A percentile compares a stretch with the other conserved stretches of the same genome.
Evolutionary conservation across 1,140 invertebrate species (phyloP).

Genomic region (Zaprionus ornatus): DNA sequence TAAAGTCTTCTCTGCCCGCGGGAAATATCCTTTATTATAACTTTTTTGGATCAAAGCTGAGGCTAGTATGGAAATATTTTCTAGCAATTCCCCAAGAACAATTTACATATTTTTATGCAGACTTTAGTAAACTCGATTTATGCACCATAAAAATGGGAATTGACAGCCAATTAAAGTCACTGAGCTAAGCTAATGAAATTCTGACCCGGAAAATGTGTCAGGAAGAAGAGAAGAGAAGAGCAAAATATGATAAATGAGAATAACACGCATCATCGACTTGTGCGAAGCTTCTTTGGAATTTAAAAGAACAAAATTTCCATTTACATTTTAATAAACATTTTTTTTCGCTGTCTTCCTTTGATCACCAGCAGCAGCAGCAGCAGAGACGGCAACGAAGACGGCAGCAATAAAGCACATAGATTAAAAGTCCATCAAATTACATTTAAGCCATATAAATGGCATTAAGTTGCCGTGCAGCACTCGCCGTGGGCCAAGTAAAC

Average conservation of each 20-base stretch:
- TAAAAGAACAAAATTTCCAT: slow-evolving; percentile 33
- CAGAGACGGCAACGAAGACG: neutral
- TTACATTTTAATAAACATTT: slow-evolving; percentile 69
- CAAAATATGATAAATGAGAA: neutral
- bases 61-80: slow-evolving; percentile 1
- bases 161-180: slow-evolving; percentile 65
- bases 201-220: slow-evolving; percentile 14
- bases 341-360: slow-evolving; percentile 51
- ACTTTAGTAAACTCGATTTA: slow-evolving; percentile 59
- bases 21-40: slow-evolving; percentile 7
- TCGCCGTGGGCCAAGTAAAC: slow-evolving; percentile 42
- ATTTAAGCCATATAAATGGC: slow-evolving; percentile 66
- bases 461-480: slow-evolving; percentile 56
- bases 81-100: neutral
- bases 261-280: slow-evolving; percentile 48
- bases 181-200: slow-evolving; percentile 61
- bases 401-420: slow-evolving; percentile 64
- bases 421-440: slow-evolving; percentile 78
- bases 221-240: slow-evolving; percentile 1
- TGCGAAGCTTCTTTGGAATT: slow-evolving; percentile 24
- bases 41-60: slow-evolving; percentile 29
- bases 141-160: slow-evolving; percentile 55
- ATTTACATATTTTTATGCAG: slow-evolving; percentile 13
- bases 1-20: slow-evolving; percentile 6
- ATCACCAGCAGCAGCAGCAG: slow-evolving; percentile 29